These are phyloP conservation scores for Brachynemurus nebulosus DNA, from an alignment of 2,888 invertebrate species.

Conservation along the genomic window DNA sequence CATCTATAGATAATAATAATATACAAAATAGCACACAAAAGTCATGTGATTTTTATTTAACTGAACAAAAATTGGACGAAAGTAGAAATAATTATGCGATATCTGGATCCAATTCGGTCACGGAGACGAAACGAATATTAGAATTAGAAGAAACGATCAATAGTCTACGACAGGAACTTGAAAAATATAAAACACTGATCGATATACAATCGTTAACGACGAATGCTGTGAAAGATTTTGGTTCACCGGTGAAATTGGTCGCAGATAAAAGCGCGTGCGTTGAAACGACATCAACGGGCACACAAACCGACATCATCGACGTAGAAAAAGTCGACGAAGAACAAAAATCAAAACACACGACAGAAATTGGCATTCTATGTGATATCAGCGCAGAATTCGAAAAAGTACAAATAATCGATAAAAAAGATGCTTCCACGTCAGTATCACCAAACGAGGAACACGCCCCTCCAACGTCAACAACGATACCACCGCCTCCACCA, in stretches of 20 bases:
- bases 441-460: too few species aligned
- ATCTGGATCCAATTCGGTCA: background rate
- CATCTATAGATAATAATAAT: constrained; percentile 3
- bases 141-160: constrained; percentile 29
- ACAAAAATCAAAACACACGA: background rate
- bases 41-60: background rate
- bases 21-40: constrained; percentile 9
- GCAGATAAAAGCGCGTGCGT: background rate
- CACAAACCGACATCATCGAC: background rate
- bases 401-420: constrained; percentile 1
- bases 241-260: constrained; percentile 29
- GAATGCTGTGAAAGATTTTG: constrained; percentile 37
- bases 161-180: constrained; percentile 35
- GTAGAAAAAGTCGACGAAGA: background rate
- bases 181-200: constrained; percentile 41
- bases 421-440: too few species aligned
- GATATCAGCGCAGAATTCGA: background rate
- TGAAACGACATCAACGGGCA: background rate
- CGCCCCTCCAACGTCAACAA: too few species aligned
- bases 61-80: background rate
- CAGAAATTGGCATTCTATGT: background rate
- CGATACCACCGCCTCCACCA: constrained; percentile 10
- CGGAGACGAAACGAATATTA: constrained; percentile 20
- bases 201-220: constrained; percentile 41
- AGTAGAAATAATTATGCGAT: background rate